Evolutionary conservation across 2,888 invertebrate genomes (phyloP), one percentile per base, ranked within the genome.

Genomic region (Eumacrocentrus americanus): DNA sequence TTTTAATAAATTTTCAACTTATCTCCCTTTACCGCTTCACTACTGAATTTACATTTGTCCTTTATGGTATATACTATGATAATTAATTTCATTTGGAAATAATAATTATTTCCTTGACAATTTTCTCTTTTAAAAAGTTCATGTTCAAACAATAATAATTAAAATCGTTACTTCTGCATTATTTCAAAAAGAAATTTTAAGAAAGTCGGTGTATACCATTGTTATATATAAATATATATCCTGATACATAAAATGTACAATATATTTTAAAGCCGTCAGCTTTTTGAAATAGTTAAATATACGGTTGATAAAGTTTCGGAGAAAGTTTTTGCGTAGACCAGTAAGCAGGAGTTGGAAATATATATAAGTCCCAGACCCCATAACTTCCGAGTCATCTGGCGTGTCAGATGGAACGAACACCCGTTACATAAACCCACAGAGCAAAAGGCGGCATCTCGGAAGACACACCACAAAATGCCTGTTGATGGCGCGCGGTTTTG

Each of bases 341-440:
- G 47, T 51, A 59, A 60, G 55, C 60, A 55, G 60, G 55, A 60
- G 60, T 60, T 34, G 44, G 18, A 55, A n/a, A n/a, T n/a, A n/a
- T n/a, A n/a, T n/a, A 44, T 25, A 29, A 55, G 50, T 34, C 50
- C n/a, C 54, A 37, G 54, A 55, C 60, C 54, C 50, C 38, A 48
- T 42, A 60, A 60, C 60, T 56, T 60, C 50, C 53, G 42, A 55
- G 60, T 60, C 60, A 60, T 60, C 60, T 59, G 54, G 60, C 60
- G 25, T 60, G 60, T 60, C 60, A 56, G 60, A 60, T 60, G 60
- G 22, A 60, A 23, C 44, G 60, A 55, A 55, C 72, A 73, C 72
- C 74, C 74, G 74, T 74, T 77, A 74, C 61, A 68, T 70, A 62
- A 65, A 59, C 56, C 55, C 44, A 44, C 20, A 57, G n/a, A n/a